Percentiles rank a stretch among this genome's conserved stretches.
Evolutionary conservation across 2,888 invertebrate species (phyloP).

Genomic region (Tuta absoluta): DNA sequence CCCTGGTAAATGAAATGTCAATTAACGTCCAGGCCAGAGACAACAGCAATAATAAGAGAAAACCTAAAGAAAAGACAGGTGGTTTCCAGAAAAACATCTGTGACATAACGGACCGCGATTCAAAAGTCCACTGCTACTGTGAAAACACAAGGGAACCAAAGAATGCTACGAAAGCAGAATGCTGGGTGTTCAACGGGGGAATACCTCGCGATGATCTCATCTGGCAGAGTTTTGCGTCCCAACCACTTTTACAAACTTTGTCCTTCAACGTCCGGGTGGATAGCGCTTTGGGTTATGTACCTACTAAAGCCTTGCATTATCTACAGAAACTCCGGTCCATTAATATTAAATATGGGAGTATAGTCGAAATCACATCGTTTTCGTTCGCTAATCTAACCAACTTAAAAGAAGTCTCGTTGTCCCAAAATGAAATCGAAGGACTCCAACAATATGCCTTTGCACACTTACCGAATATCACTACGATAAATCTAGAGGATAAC

Average conservation of each 20-base stretch:
- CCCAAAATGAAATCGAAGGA: slow-evolving; percentile 85
- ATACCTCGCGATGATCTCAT: slow-evolving; percentile 85
- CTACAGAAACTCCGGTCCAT: slow-evolving; percentile 84
- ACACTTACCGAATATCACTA: slow-evolving; percentile 85
- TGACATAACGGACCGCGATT: slow-evolving; percentile 77
- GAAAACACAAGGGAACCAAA: slow-evolving; percentile 77
- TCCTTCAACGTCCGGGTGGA: slow-evolving; percentile 87
- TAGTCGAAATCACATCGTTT: slow-evolving; percentile 85
- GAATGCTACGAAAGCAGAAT: slow-evolving; percentile 87
- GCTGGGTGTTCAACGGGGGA: slow-evolving; percentile 87
- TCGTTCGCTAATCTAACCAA: slow-evolving; percentile 88
- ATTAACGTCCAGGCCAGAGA: slow-evolving; percentile 72
- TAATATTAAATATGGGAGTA: slow-evolving; percentile 87
- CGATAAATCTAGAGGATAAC: slow-evolving; percentile 88
- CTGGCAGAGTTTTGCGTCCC: slow-evolving; percentile 88
- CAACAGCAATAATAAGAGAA: slow-evolving; percentile 69
- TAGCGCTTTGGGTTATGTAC: slow-evolving; percentile 86
- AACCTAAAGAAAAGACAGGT: slow-evolving; percentile 72
- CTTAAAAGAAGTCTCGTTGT: slow-evolving; percentile 84
- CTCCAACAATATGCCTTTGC: slow-evolving; percentile 87
- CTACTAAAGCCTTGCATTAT: slow-evolving; percentile 85
- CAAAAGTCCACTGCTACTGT: slow-evolving; percentile 86
- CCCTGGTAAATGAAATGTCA: slow-evolving; percentile 74
- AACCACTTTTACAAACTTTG: slow-evolving; percentile 85
- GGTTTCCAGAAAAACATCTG: slow-evolving; percentile 81